Evolutionary conservation across 2,113 vertebrate species (phyloP), one percentile per base, ranked within the genome.

Genomic region (Gasterosteus nipponicus): DNA sequence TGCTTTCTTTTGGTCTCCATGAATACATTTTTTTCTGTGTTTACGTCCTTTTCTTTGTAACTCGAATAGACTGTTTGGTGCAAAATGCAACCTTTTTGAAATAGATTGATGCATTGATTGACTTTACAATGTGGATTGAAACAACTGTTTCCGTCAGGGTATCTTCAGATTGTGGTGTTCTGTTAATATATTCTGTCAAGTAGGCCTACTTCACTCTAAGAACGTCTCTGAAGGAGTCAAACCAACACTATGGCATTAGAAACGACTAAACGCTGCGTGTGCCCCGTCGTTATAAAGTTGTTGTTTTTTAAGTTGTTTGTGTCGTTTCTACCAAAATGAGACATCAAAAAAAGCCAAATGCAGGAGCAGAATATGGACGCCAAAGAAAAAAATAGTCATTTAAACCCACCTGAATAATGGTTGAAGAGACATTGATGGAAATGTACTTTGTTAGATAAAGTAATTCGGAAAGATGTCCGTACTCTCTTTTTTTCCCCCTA

Each of bases 341-440:
- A 8, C 10, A 3, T 4, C n/a, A 46, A 46, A 56, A 56, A 56
- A 54, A 56, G 3, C 5, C 14, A 26, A 12, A 4, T 12, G 4
- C 78, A 56, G 53, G 9, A n/a, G 77, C 69, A 68, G 51, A 81
- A 49, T 26, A 18, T n/a, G 47, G 57, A 60, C 39, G 35, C 33
- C 42, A 47, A 47, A 22, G 31, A 53, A 39, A 31, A 71, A 72
- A 72, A 73, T 77, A 29, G 67, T 2, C 41, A 74, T 61, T 64
- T 33, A 69, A 75, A 47, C 49, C 29, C 56, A 65, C 56, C 72
- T 75, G 77, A 88, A 84, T 88, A 80, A 86, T 71, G 86, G 75
- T 66, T 78, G 71, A 88, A 75, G 84, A 86, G 88, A 88, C 91
- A 85, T 69, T 91, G 88, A 92, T 91, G 84, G 87, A 90, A 90